Percentiles rank a stretch among this genome's conserved stretches.
phyloP scores from a whole-genome alignment of 1,140 invertebrate species.

The Conus betulinus region DNA sequence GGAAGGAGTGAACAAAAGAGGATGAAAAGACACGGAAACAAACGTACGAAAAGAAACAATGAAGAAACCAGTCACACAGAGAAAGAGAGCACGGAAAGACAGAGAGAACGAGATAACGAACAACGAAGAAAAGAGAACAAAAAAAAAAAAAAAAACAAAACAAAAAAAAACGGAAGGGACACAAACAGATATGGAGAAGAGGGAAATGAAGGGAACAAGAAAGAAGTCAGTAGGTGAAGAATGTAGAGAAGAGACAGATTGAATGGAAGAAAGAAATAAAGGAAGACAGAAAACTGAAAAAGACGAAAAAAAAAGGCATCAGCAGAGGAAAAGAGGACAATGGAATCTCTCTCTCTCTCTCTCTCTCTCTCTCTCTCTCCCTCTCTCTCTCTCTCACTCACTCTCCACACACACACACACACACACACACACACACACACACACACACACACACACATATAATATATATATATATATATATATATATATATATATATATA shows the following conservation, averaged over 20 bases:
- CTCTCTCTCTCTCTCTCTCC: too few species aligned
- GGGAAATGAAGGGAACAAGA: not conserved
- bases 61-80: not conserved
- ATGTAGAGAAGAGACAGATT: not conserved
- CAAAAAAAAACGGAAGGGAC: not conserved
- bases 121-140: not conserved
- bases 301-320: not conserved
- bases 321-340: too few species aligned
- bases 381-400: too few species aligned
- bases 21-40: not conserved
- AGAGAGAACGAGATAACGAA: too few species aligned
- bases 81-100: too few species aligned
- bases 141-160: not conserved
- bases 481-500: too few species aligned
- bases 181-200: not conserved
- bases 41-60: not conserved
- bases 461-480: too few species aligned
- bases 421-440: too few species aligned
- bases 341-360: too few species aligned
- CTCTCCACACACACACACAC: too few species aligned
- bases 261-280: not conserved
- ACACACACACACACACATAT: too few species aligned
- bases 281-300: not conserved
- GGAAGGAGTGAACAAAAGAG: not conserved
- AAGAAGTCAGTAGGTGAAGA: not conserved